Base-by-base conservation (phyloP, 2,797 vertebrate species). In the Dendrocincla fuliginosa region DNA sequence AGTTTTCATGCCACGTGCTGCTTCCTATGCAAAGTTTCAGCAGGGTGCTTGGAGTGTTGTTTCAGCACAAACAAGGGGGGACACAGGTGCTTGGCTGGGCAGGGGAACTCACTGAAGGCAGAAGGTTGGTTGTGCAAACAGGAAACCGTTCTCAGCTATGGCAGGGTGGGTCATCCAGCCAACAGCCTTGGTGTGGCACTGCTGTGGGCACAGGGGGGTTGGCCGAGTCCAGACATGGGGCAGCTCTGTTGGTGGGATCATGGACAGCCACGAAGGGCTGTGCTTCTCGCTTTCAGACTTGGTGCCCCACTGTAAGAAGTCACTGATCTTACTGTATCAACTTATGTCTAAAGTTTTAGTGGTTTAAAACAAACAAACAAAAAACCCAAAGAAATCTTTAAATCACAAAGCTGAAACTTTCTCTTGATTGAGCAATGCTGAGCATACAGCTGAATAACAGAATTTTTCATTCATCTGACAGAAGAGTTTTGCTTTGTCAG, bases 381-480 rank as follows among this genome's bases (percentile, higher is more conserved):
- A 69, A 53, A 49, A 20, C 32, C 27, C 9, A 32, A 63, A 46
- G 25, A 78, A 13, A 41, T 74, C 11, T 30, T 76, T 63, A 69
- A 94, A 56, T 84, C 69, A 33, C n/a, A 68, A 39, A 68, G 47
- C 32, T 90, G 63, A 85, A 88, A 28, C 63, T 70, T 86, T 35
- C 30, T 60, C 14, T 55, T 52, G 52, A 25, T 52, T 83, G 80
- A 93, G 73, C 57, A 71, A 15, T 85, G 24, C 81, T 28, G 49
- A 70, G 35, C 35, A 11, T 27, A 56, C 27, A 85, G 50, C 30
- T 80, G 59, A 53, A 63, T 60, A 95, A 73, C 50, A 44, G 61
- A 10, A 61, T 90, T 87, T 92, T 78, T 96, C 81, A 82, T 90
- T 91, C 76, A 63, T 86, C 76, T 93, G 80, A n/a, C 78, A 70